Evolutionary conservation across 2,797 vertebrate species (phyloP).

Genomic region (Champsocephalus esox): DNA sequence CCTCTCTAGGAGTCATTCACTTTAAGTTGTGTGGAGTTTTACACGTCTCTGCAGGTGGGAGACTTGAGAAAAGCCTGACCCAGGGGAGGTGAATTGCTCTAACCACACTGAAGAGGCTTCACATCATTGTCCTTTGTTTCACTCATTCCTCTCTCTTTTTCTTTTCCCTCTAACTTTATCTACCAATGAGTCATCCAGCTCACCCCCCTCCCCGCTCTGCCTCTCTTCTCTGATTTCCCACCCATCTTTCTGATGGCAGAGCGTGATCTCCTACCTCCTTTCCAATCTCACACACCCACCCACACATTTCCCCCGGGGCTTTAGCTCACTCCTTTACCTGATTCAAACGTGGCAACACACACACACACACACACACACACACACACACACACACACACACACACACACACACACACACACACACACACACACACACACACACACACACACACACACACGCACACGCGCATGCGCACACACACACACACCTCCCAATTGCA

Average conservation of each 20-base stretch:
- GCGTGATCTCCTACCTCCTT: conserved; percentile 57
- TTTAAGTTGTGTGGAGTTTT: conserved; percentile 43
- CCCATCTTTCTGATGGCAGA: conserved; percentile 63
- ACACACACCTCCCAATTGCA: conserved; percentile 3
- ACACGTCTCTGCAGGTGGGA: conserved; percentile 19
- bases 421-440: background rate
- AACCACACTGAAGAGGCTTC: conserved; percentile 21
- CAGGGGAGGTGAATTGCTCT: conserved; percentile 21
- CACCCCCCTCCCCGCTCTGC: conserved; percentile 7
- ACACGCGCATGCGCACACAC: background rate
- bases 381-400: background rate
- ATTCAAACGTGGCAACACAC: conserved; percentile 11
- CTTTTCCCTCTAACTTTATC: conserved; percentile 50
- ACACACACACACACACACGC: background rate
- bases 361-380: background rate
- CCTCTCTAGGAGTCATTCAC: conserved; percentile 47
- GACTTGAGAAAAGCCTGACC: background rate
- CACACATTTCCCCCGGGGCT: conserved; percentile 47
- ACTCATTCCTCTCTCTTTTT: conserved; percentile 39
- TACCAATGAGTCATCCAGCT: conserved; percentile 68
- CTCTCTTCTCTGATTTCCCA: conserved; percentile 67
- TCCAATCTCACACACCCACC: conserved; percentile 56
- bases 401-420: background rate
- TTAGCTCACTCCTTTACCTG: conserved; percentile 45
- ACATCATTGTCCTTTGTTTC: conserved; percentile 41